Evolutionary conservation across 2,113 vertebrate genomes (phyloP), one percentile per base, ranked within the genome.

Genomic region (Microcebus tavaratra): DNA sequence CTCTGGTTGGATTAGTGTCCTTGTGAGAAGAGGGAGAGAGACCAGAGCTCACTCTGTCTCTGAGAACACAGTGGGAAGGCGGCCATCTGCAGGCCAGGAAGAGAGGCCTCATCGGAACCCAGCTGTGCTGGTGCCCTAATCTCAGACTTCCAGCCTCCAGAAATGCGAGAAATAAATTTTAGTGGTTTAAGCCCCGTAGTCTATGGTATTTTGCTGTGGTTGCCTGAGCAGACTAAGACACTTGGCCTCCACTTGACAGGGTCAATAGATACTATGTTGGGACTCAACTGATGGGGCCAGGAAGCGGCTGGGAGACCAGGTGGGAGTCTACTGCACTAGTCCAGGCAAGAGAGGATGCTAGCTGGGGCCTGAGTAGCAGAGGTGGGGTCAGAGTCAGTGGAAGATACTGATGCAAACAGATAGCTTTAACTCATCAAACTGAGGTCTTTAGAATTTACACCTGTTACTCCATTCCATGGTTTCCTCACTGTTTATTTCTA

Each of bases 401-500:
- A 81, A 91, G 80, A 88, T 50, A 70, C 63, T 3, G 8, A 55
- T 86, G 67, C 85, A 76, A 18, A 61, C 76, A 68, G 63, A 57
- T 27, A 15, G 53, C 84, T 72, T 29, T 55, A 50, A 42, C 23
- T 68, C 67, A 36, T 72, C 73, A 53, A 1, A 18, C 65, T 57
- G 48, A 15, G 39, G 39, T 34, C 80, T 78, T 63, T 45, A 61
- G 53, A 50, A 31, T 55, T 18, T 34, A 11, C 11, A 31, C 39
- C 50, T 67, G 25, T 27, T 55, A 39, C 5, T 95, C 83, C 29
- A 63, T 79, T 92, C 82, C 76, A 23, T 57, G 29, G 36, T 88
- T 96, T 95, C 88, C 73, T 70, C 76, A 90, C 50, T 85, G 76
- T 93, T 95, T 70, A 50, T 88, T 81, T 92, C 76, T 31, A 85